Base-by-base conservation (phyloP, 2,888 invertebrate genomes). In the Anthrax anthrax region DNA sequence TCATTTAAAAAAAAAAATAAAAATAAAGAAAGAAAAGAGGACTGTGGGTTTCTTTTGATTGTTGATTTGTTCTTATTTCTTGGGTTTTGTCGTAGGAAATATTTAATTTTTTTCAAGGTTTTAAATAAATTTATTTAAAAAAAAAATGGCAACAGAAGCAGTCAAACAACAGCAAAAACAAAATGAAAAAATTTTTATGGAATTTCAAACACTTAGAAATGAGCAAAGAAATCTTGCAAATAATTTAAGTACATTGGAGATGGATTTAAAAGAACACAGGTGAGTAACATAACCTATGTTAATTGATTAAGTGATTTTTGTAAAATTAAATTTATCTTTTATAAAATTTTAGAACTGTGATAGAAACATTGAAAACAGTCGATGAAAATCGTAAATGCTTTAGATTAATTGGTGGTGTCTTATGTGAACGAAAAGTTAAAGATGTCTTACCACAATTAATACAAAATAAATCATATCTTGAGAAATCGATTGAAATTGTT, bases 191-290 rank as follows among this genome's bases (percentile, higher is more conserved):
- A 81, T 95, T 57, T 75, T 91, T 55, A 76, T 78, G 42, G 87
- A 85, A 47, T 95, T 96, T 71, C 90, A 95, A 70, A 73, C 76
- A 50, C 74, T 96, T 44, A 75, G 95, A 40, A 80, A 78, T 56
- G 94, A 95, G 62, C 96, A 96, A 70, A 75, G 91, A 59, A 77
- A 78, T 57, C 71, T 92, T 57, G 86, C 87, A 27, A 81, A 79
- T 57, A 95, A 94, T 75, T 76, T 95, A 51, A 82, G 87, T 1
- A 94, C 96, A 71, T 72, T 96, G 58, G 92, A 95, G 73, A 79
- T 84, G 75, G 96, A 97, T 68, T 75, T 89, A 51, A 92, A 89
- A 65, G 96, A 97, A 71, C 95, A 96, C 74, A 94, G 88, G 95
- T 96, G 72, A 73, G 73, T 39, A 9, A 19, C 46, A 42, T 43